Conservation (phyloP, 2,888 invertebrate genomes). For the Clistopyga incitator region DNA sequence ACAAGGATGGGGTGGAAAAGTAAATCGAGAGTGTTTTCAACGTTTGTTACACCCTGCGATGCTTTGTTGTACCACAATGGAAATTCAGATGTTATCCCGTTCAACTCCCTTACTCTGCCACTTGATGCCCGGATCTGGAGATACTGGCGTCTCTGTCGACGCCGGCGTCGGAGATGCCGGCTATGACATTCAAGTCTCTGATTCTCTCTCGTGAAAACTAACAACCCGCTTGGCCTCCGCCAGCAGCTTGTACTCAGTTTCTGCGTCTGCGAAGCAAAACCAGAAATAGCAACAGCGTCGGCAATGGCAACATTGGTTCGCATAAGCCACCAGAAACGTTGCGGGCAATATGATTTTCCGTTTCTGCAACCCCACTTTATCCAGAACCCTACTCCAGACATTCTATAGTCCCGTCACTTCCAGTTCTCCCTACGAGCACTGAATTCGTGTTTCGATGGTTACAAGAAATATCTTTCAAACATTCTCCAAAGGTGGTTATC, state of each 20-base stretch:
- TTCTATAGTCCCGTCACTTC: conserved; percentile 24
- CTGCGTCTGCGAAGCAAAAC: conserved; percentile 5
- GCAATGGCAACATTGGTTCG: conserved; percentile 13
- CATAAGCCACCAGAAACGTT: conserved; percentile 15
- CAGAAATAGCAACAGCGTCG: conserved; percentile 15
- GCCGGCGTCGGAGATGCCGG: conserved; percentile 8
- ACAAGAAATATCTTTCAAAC: conserved; percentile 12
- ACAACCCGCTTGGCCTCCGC: conserved; percentile 13
- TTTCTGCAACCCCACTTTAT: conserved; percentile 9
- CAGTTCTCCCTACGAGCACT: conserved; percentile 20
- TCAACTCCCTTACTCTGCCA: conserved; percentile 8
- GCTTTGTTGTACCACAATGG: conserved; percentile 22
- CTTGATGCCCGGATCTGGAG: conserved; percentile 20
- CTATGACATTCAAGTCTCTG: conserved; percentile 9
- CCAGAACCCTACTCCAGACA: conserved; percentile 17
- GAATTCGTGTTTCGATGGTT: conserved; percentile 20
- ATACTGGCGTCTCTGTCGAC: conserved; percentile 17
- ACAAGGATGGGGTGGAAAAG: background rate
- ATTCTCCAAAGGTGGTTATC: background rate
- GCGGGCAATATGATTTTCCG: conserved; percentile 16
- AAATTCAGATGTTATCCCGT: conserved; percentile 21
- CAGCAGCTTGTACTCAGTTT: background rate
- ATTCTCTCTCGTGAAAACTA: conserved; percentile 19
- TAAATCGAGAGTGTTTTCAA: conserved; percentile 16
- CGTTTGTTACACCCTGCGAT: conserved; percentile 17